Evolutionary conservation across 2,113 vertebrate genomes (phyloP).

Genomic region (Lophochroa leadbeateri): DNA sequence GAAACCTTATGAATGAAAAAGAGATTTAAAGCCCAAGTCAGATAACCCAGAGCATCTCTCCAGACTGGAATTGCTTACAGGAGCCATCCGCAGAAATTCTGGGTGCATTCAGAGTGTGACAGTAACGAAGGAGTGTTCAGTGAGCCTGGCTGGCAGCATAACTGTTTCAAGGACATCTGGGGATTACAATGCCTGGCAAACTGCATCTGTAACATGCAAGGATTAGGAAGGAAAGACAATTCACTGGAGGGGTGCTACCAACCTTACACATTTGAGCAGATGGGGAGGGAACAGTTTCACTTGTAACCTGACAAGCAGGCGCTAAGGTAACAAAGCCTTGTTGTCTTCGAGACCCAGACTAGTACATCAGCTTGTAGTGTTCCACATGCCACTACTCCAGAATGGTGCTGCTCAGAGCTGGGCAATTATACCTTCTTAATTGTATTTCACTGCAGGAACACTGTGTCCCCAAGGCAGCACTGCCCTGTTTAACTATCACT

Average conservation of each 20-base stretch:
- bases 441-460: neutral
- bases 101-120: rapidly evolving
- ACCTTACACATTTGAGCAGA: neutral
- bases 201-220: neutral
- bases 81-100: neutral
- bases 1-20: neutral
- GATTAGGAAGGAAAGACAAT: neutral
- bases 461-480: neutral
- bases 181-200: neutral
- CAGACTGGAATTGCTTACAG: neutral
- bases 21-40: neutral
- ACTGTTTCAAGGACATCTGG: neutral
- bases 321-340: neutral
- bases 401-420: neutral
- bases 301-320: neutral
- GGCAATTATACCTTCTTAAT: neutral
- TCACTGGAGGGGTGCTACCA: neutral
- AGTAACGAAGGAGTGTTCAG: neutral
- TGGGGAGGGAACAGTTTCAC: neutral
- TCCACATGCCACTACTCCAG: neutral
- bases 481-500: neutral
- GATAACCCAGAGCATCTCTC: neutral
- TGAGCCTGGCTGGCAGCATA: rapidly evolving
- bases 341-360: neutral
- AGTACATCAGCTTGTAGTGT: neutral